These are phyloP conservation scores for Cheirogaleus major DNA, from an alignment of 2,797 vertebrate genomes.

Conservation along the genomic window DNA sequence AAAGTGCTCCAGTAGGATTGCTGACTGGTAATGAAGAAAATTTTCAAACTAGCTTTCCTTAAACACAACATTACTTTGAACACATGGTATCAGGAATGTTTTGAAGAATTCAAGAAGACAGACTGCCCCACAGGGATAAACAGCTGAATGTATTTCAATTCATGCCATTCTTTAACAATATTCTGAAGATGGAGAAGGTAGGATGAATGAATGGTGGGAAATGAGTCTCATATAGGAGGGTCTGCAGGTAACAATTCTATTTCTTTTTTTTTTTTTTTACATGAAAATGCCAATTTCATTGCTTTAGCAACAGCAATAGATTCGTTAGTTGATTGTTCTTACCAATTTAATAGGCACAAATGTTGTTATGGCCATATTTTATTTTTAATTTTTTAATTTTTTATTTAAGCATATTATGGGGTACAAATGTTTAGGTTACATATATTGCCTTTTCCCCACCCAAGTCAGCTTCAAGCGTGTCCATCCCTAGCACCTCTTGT, in stretches of 20 bases:
- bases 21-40: neutral
- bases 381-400: neutral
- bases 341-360: neutral
- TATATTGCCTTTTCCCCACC: too few species aligned
- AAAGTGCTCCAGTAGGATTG: neutral
- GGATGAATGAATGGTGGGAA: neutral
- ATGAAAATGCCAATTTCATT: neutral
- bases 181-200: neutral
- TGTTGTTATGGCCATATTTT: neutral
- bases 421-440: too few species aligned
- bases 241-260: neutral
- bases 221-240: neutral
- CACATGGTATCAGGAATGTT: neutral
- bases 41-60: constrained; percentile 19
- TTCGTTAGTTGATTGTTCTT: constrained; percentile 19
- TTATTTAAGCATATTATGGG: too few species aligned
- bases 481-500: too few species aligned
- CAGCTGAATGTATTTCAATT: neutral
- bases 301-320: neutral
- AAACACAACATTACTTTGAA: constrained; percentile 13
- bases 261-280: neutral
- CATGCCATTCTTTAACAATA: neutral
- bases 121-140: neutral
- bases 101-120: constrained; percentile 52
- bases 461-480: too few species aligned